phyloP scores from a whole-genome alignment of 2,888 invertebrate genomes.

The Ochropacha duplaris region DNA sequence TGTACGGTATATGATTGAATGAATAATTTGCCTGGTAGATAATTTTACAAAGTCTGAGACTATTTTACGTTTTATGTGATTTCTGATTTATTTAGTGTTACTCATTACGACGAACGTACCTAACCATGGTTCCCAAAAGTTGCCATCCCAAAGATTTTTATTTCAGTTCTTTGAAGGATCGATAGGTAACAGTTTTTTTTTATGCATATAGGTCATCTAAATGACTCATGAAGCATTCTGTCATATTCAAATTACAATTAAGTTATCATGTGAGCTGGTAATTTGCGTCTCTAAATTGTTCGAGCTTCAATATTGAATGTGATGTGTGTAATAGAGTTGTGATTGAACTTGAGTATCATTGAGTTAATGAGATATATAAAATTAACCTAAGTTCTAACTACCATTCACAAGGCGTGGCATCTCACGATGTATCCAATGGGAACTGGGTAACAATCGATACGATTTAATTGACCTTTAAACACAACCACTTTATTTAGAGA shows the following conservation, averaged over 20 bases:
- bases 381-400: background rate
- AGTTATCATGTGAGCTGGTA: background rate
- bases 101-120: too few relatives aligned
- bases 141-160: too few relatives aligned
- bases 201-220: background rate
- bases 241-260: background rate
- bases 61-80: too few relatives aligned
- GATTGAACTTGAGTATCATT: background rate
- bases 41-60: too few relatives aligned
- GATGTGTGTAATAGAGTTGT: background rate
- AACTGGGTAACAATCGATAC: constrained; percentile 10
- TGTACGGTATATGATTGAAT: too few relatives aligned
- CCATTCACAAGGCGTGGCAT: constrained; percentile 21
- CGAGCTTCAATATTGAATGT: background rate
- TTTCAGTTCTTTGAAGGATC: too few relatives aligned
- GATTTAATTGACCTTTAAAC: constrained; percentile 5
- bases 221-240: background rate
- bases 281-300: background rate
- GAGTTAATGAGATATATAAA: background rate
- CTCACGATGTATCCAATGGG: constrained; percentile 17
- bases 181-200: too few relatives aligned
- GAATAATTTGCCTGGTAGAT: too few relatives aligned
- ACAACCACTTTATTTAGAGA: background rate
- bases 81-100: too few relatives aligned
- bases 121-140: too few relatives aligned